phyloP scores from a whole-genome alignment of 2,888 invertebrate species.

The Volucella bombylans region DNA sequence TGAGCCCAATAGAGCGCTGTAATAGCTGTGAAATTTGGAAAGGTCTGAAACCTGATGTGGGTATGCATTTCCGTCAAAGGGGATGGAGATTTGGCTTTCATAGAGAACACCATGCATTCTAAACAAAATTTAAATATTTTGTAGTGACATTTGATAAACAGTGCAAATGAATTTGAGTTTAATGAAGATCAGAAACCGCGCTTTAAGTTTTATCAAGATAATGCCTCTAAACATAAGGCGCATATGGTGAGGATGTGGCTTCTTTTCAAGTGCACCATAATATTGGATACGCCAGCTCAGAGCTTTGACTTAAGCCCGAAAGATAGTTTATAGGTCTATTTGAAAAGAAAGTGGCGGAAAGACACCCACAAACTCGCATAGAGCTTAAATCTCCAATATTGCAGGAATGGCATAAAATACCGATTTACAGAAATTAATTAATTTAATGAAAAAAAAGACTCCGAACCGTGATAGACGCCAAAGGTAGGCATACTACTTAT shows the following conservation, averaged over 20 bases:
- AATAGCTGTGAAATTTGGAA: slow-evolving; percentile 46
- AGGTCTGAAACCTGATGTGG: slow-evolving; percentile 63
- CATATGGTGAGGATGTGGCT: slow-evolving; percentile 18
- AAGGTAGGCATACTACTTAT: neutral
- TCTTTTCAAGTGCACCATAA: neutral
- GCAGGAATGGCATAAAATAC: slow-evolving; percentile 46
- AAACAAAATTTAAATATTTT: slow-evolving; percentile 50
- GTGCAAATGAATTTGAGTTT: no score
- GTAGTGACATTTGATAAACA: slow-evolving; percentile 38
- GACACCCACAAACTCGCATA: neutral
- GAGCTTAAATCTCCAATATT: slow-evolving; percentile 8
- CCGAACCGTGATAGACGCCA: slow-evolving; percentile 33
- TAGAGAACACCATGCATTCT: slow-evolving; percentile 52
- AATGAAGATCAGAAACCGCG: no score
- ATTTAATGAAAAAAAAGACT: slow-evolving; percentile 31
- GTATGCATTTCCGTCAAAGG: slow-evolving; percentile 62
- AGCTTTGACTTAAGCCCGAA: no score
- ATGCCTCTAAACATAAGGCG: slow-evolving; percentile 29
- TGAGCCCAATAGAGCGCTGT: slow-evolving; percentile 56
- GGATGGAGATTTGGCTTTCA: slow-evolving; percentile 60
- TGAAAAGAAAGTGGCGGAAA: no score
- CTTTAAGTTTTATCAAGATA: slow-evolving; percentile 61
- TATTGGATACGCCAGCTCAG: slow-evolving; percentile 38
- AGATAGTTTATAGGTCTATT: no score
- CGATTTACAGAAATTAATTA: slow-evolving; percentile 34